Conservation (phyloP, 2,113 vertebrate genomes). For the Chaenocephalus aceratus region DNA sequence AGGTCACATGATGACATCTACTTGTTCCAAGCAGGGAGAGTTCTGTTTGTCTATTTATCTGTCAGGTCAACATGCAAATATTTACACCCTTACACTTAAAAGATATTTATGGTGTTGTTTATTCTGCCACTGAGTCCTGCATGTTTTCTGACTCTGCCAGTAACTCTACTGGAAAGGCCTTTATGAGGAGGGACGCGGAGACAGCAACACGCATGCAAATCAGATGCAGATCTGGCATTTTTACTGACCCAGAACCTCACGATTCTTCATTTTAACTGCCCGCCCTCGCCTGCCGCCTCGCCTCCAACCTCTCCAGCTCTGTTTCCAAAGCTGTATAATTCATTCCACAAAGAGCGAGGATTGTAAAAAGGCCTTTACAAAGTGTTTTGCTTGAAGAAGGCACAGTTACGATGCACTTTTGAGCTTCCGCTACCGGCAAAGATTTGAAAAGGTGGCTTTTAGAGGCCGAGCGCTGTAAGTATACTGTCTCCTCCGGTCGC, state of each 20-base stretch:
- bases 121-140: constrained; percentile 8
- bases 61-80: not conserved
- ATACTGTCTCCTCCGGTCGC: constrained; percentile 21
- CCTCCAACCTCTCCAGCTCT: constrained; percentile 36
- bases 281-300: not conserved
- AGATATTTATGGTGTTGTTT: constrained; percentile 15
- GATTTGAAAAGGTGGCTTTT: constrained; percentile 51
- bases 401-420: constrained; percentile 35
- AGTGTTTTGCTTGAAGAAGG: constrained; percentile 16
- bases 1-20: not conserved
- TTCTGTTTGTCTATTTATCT: not conserved
- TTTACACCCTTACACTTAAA: not conserved
- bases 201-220: constrained; percentile 69
- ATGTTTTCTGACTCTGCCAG: not conserved
- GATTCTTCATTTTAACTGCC: constrained; percentile 70
- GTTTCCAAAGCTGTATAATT: constrained; percentile 39
- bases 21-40: not conserved
- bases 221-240: constrained; percentile 62
- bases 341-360: constrained; percentile 26
- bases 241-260: constrained; percentile 68
- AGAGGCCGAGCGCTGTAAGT: not conserved
- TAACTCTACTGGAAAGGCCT: constrained; percentile 20
- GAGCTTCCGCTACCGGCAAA: constrained; percentile 23
- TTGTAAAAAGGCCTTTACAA: constrained; percentile 16
- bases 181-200: constrained; percentile 51